Percentiles rank a stretch among this genome's conserved stretches.
phyloP scores from a whole-genome alignment of 2,797 vertebrate genomes.

The Tapirus indicus region DNA sequence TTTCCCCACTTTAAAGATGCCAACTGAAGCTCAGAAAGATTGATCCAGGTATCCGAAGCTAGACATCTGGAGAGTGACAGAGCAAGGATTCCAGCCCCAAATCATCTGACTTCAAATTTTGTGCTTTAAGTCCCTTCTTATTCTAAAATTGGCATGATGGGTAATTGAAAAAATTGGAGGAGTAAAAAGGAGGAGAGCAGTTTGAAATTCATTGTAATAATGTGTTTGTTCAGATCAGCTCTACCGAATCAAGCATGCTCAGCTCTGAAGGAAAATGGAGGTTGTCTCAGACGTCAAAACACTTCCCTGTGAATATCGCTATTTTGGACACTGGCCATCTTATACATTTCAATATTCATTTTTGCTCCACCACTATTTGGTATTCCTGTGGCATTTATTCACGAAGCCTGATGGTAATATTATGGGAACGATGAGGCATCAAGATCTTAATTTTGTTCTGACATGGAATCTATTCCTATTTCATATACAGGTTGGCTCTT shows the following conservation, averaged over 20 bases:
- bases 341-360: slow-evolving; percentile 76
- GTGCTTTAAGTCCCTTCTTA: slow-evolving; percentile 1
- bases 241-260: slow-evolving; percentile 55
- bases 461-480: slow-evolving; percentile 75
- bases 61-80: not conserved
- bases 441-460: slow-evolving; percentile 78
- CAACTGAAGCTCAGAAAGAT: not conserved
- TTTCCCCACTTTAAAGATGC: not conserved
- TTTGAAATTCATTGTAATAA: slow-evolving; percentile 58
- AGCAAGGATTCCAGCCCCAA: not conserved
- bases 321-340: slow-evolving; percentile 78
- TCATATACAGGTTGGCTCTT: slow-evolving; percentile 71
- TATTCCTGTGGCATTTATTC: slow-evolving; percentile 72
- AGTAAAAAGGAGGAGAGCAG: not conserved
- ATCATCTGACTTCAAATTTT: slow-evolving; percentile 2
- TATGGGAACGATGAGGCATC: slow-evolving; percentile 38
- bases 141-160: slow-evolving; percentile 18
- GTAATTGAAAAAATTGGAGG: slow-evolving; percentile 51
- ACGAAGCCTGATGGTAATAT: slow-evolving; percentile 53
- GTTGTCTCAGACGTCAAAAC: slow-evolving; percentile 80
- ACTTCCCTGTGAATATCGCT: slow-evolving; percentile 71
- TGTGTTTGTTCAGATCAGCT: slow-evolving; percentile 55
- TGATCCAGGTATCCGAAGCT: not conserved
- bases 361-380: slow-evolving; percentile 26
- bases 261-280: slow-evolving; percentile 72